Evolutionary conservation across 2,797 vertebrate genomes (phyloP).

Genomic region (Falco cherrug): DNA sequence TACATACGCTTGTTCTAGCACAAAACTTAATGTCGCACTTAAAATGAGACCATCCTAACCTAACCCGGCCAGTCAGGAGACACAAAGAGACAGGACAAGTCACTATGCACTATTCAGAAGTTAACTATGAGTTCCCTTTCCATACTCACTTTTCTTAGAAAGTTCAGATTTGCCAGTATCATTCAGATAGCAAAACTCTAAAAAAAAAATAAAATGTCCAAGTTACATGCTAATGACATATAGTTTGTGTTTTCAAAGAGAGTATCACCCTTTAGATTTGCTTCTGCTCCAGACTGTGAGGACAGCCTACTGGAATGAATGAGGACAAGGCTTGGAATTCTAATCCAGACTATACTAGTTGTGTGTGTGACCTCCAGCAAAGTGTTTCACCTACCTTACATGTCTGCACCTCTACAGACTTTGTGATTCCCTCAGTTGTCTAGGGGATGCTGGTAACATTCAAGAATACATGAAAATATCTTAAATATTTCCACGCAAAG

Average conservation of each 20-base stretch:
- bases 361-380: not conserved
- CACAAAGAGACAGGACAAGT: not conserved
- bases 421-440: not conserved
- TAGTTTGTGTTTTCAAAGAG: not conserved
- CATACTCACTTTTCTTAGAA: not conserved
- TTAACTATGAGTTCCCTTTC: not conserved
- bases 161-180: not conserved
- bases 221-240: fast-evolving
- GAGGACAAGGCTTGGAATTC: not conserved
- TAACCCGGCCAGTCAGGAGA: not conserved
- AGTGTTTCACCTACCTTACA: not conserved
- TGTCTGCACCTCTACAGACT: not conserved
- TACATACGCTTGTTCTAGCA: not conserved
- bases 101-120: not conserved
- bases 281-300: not conserved
- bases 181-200: not conserved
- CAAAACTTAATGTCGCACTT: not conserved
- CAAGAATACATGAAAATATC: not conserved
- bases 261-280: not conserved
- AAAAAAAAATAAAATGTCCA: not conserved
- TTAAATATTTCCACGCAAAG: not conserved
- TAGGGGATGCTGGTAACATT: not conserved
- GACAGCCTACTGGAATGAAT: not conserved
- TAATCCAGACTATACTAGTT: not conserved
- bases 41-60: not conserved